Conservation (phyloP, 2,888 invertebrate genomes). For the Portevinia maculata region DNA sequence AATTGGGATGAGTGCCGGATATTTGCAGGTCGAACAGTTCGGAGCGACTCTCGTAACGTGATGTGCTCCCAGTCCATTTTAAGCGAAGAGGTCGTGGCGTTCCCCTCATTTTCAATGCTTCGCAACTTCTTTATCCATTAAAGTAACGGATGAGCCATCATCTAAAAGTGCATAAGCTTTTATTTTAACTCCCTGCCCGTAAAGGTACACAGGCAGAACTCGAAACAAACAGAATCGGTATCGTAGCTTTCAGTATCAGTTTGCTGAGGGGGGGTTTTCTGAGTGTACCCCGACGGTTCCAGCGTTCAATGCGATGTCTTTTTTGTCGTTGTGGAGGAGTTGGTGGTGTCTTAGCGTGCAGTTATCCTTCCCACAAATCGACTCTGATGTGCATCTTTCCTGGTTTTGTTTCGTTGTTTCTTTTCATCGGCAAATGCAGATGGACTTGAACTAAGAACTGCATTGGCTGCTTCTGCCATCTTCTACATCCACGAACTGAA, state of each 20-base stretch:
- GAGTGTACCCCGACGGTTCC: no score
- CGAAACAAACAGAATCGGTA: slow-evolving; percentile 1
- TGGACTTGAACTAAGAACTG: not conserved
- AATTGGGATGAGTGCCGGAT: not conserved
- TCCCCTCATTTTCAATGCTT: slow-evolving; percentile 1
- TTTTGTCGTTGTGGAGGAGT: not conserved
- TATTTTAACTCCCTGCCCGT: no score
- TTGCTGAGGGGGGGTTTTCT: no score
- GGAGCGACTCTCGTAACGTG: slow-evolving; percentile 4
- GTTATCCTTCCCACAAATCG: slow-evolving; percentile 11
- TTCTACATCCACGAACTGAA: slow-evolving; percentile 67
- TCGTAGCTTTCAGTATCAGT: not conserved
- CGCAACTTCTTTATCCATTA: slow-evolving; percentile 1
- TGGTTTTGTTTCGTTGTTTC: no score
- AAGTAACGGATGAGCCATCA: slow-evolving; percentile 1
- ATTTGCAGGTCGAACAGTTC: not conserved
- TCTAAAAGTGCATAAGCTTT: not conserved
- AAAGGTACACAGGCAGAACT: slow-evolving; percentile 4
- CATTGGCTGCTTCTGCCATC: slow-evolving; percentile 61
- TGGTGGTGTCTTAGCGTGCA: slow-evolving; percentile 1
- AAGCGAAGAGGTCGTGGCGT: not conserved
- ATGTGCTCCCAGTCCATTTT: not conserved
- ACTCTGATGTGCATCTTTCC: not conserved
- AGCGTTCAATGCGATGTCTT: no score
- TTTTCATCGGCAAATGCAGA: no score